phyloP scores from a whole-genome alignment of 2,113 vertebrate species.

The Eulemur macaco region DNA sequence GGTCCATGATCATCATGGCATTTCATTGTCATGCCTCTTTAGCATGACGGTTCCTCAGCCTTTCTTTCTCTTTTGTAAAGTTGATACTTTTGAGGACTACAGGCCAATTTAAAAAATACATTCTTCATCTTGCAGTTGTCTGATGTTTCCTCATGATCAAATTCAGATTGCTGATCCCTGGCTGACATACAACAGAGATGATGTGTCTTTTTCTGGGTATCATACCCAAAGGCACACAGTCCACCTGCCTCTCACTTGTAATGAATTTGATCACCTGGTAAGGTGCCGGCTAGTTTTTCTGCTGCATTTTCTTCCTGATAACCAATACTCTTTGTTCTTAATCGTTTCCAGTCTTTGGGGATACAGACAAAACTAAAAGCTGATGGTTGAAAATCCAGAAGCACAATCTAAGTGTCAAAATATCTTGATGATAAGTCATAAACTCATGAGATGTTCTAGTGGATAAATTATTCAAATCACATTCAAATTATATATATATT shows the following conservation, averaged over 20 bases:
- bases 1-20: fast-evolving
- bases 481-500: no score
- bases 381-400: not conserved
- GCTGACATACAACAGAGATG: not conserved
- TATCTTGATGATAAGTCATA: not conserved
- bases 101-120: not conserved
- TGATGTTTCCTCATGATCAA: not conserved
- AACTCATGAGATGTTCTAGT: not conserved
- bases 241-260: not conserved
- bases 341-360: not conserved
- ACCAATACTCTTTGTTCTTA: not conserved
- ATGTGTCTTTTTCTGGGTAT: not conserved
- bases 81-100: not conserved
- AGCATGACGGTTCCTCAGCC: not conserved
- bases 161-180: not conserved
- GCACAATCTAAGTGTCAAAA: not conserved
- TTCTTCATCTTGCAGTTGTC: not conserved
- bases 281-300: not conserved
- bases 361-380: not conserved
- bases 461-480: no score
- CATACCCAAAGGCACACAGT: not conserved
- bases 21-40: not conserved
- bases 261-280: not conserved
- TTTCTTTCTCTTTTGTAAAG: not conserved
- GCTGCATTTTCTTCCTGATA: not conserved